A percentile compares a stretch with the other conserved stretches of the same genome.
phyloP scores from a whole-genome alignment of 2,888 invertebrate genomes.

The Pristionchus fissidentatus region DNA sequence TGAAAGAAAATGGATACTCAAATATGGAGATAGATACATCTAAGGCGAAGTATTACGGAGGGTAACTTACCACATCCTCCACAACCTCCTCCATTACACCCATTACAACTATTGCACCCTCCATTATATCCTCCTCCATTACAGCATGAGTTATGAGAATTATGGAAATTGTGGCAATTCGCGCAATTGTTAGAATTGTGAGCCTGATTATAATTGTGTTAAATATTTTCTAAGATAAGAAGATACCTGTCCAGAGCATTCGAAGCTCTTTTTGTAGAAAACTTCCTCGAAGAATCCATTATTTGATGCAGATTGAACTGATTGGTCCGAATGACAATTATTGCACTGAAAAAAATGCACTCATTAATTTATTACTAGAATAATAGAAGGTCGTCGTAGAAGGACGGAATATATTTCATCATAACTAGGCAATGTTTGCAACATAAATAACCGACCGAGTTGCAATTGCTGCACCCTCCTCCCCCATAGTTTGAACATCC shows the following conservation, averaged over 20 bases:
- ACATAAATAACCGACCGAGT: not conserved
- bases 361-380: not conserved
- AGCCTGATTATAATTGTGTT: not conserved
- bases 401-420: not conserved
- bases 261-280: constrained; percentile 25
- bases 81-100: not conserved
- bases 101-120: not conserved
- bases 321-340: constrained; percentile 14
- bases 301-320: not conserved
- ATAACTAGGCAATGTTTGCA: too few species aligned
- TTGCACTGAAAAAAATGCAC: not conserved
- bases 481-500: not conserved
- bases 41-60: not conserved
- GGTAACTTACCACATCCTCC: not conserved
- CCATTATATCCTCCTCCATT: constrained; percentile 24
- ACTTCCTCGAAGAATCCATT: constrained; percentile 33
- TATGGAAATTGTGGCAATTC: constrained; percentile 4
- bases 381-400: not conserved
- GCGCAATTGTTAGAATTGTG: not conserved
- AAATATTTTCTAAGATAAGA: not conserved
- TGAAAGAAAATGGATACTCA: not conserved
- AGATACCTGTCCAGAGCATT: not conserved
- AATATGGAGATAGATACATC: not conserved
- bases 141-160: not conserved
- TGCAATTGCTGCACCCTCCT: not conserved